Evolutionary conservation across 2,888 invertebrate genomes (phyloP), one percentile per base, ranked within the genome.

Genomic region (Acrobasis repandana): DNA sequence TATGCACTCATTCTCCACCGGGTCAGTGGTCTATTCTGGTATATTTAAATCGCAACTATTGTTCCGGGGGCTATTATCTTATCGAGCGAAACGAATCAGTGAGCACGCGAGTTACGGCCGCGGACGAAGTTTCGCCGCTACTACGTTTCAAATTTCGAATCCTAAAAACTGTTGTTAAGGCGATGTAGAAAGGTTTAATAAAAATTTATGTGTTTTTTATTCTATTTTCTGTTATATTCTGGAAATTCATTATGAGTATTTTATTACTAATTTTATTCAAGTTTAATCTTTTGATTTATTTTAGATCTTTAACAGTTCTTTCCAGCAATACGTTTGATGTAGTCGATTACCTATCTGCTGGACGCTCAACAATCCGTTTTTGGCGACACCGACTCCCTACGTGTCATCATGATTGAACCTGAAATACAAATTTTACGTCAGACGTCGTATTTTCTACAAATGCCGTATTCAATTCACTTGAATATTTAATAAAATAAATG

Each of bases 11-110:
- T 43, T 43, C 43, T 43, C n/a, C 43, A 43, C 43, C 43, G 43
- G 43, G 43, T 43, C 52, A 16, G 36, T 54, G 52, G 51, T n/a
- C n/a, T 33, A 36, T 50, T 50, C n/a, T 9, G 11, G 33, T 49
- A 50, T 36, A 48, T 60, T 60, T 34, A 54, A 60, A 52, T 60
- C 46, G 52, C 47, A 58, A 59, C 51, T 56, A 58, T 43, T 59
- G 58, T 56, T 47, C 58, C 52, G 48, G 46, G 51, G 48, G 38
- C 20, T 56, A 75, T 83, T 83, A 87, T 85, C 86, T 88, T 92
- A 90, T 90, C 90, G 75, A 70, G 63, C 59, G 70, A 68, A 73
- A 78, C 88, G 92, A 86, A 88, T 89, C 92, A 91, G 83, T 92
- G 92, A 83, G 79, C 90, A 88, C 81, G 81, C 79, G 83, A 87